Base-by-base conservation (phyloP, 2,797 vertebrate genomes). In the Sebastes minor region DNA sequence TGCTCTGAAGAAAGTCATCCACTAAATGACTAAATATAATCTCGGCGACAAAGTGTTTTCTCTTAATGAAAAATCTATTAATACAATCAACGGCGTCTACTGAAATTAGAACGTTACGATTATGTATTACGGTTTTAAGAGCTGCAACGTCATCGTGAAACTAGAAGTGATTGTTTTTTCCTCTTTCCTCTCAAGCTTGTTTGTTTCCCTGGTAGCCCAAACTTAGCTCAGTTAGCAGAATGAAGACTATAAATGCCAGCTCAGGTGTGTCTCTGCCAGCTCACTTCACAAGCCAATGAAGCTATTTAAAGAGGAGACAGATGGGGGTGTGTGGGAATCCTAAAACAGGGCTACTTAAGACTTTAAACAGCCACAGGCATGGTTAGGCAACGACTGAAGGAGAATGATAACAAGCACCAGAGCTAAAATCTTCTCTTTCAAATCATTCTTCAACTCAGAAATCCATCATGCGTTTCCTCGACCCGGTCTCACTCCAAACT, bases 201-300 rank as follows among this genome's bases (percentile, higher is more conserved):
- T 20, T 25, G 5, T 23, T 38, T 72, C 63, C 55, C 22, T 1
- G 33, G 52, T 28, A 53, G 42, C 25, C 46, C 63, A 74, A 68
- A 71, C 42, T 59, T 70, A 84, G 83, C 80, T 62, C 42, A 22
- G 73, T 83, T 78, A 78, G 42, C 1, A 14, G 66, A 81, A 74
- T 23, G 18, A 74, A 61, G 64, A 10, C 32, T 76, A 79, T 81
- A 86, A 71, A 76, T 76, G 81, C 23, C 52, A n/a, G 30, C 3
- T 5, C 42, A 65, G 63, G 74, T 80, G 56, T 12, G 30, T 68
- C 33, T 65, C 67, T 74, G 82, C 68, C 74, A 82, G 79, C 20
- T 66, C 35, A 6, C 11, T 5, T 42, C 35, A 62, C 53, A 53
- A 79, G 84, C 67, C 80, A 86, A 27, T 6, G 66, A 68, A 82